Evolutionary conservation across 37 sponge, comb jelly and placozoan genomes (phyloP).

Genomic region (Amphimedon queenslandica): DNA sequence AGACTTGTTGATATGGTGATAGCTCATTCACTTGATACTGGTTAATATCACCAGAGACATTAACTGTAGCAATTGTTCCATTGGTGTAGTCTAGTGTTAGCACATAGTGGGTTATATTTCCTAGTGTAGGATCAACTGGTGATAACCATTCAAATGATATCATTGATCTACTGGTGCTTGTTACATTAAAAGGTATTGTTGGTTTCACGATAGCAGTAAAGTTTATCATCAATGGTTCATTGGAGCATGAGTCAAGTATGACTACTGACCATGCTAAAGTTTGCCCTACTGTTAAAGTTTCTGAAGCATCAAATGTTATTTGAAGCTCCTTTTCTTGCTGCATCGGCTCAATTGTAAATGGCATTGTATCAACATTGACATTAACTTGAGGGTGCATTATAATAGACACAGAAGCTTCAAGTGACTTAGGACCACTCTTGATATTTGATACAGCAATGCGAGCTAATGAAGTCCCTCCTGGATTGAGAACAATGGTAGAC

Average conservation of each 20-base stretch:
- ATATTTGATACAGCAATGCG: neutral
- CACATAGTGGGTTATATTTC: neutral
- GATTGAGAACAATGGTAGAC: neutral
- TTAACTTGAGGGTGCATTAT: neutral
- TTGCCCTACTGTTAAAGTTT: neutral
- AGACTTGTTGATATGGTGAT: neutral
- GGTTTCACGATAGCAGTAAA: neutral
- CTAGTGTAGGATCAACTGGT: neutral
- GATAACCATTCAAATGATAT: neutral
- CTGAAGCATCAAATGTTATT: neutral
- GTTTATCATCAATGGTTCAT: neutral
- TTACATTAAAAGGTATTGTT: neutral
- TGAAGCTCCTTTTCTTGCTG: neutral
- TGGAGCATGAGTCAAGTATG: neutral
- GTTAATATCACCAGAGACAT: neutral
- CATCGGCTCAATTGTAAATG: neutral
- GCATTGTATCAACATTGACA: neutral
- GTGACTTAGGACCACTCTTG: neutral
- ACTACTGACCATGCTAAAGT: neutral
- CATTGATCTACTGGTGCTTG: neutral
- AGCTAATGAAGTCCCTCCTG: neutral
- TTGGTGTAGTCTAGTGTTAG: neutral
- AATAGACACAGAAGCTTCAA: neutral
- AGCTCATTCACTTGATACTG: neutral
- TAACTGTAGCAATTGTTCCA: neutral